Conservation (phyloP, 2,113 vertebrate genomes). For the Sapayoa aenigma region DNA sequence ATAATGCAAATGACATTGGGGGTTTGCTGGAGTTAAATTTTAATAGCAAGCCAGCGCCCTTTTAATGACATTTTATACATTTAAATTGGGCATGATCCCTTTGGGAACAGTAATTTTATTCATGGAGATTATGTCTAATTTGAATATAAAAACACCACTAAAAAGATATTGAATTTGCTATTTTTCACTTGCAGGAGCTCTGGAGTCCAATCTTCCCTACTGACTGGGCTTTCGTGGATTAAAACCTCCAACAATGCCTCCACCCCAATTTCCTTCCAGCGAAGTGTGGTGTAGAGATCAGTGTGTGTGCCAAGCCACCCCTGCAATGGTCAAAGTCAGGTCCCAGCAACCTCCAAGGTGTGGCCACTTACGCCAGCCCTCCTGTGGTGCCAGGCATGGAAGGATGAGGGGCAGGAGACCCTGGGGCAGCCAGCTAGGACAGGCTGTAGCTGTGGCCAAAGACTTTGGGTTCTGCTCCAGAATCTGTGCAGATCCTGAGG, state of each 20-base stretch:
- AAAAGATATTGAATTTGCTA: conserved; percentile 59
- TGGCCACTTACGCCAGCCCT: not conserved
- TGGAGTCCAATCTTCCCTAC: not conserved
- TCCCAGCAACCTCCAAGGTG: rapidly evolving
- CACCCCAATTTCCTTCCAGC: not conserved
- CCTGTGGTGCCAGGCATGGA: rapidly evolving
- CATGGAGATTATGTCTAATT: conserved; percentile 68
- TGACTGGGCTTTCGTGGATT: not conserved
- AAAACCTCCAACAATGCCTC: not conserved
- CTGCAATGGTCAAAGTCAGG: rapidly evolving
- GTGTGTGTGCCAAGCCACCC: rapidly evolving
- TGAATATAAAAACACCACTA: conserved; percentile 69
- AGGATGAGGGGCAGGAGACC: rapidly evolving
- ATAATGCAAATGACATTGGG: conserved; percentile 42
- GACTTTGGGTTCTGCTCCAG: not conserved
- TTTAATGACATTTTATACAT: conserved; percentile 63
- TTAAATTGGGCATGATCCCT: conserved; percentile 67
- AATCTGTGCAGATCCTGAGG: rapidly evolving
- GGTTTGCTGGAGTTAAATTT: conserved; percentile 56
- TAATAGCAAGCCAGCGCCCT: conserved; percentile 39
- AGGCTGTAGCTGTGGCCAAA: rapidly evolving
- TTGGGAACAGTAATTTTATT: conserved; percentile 73
- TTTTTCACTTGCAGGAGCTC: conserved; percentile 48
- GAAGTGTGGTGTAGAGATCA: rapidly evolving
- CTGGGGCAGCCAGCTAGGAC: rapidly evolving